A percentile compares a stretch with the other conserved stretches of the same genome.
These are phyloP conservation scores for Artemia sinica DNA, from an alignment of 2,888 invertebrate genomes.

Conservation along the genomic window DNA sequence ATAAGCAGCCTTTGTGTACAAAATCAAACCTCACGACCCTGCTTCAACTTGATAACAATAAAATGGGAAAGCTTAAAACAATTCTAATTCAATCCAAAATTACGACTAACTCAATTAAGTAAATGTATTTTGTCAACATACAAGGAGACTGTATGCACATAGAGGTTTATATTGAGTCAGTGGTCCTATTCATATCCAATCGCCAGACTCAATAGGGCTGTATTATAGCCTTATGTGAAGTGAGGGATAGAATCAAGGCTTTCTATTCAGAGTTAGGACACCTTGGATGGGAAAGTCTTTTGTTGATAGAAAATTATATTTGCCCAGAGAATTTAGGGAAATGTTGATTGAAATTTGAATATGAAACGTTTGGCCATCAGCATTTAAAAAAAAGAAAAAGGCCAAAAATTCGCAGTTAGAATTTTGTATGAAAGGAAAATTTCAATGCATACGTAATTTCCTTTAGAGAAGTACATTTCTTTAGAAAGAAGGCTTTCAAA, in stretches of 20 bases:
- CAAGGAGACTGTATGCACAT: not conserved
- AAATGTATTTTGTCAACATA: constrained; percentile 9
- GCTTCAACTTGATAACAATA: constrained; percentile 1
- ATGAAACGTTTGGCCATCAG: not conserved
- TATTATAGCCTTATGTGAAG: constrained; percentile 13
- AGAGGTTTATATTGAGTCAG: constrained; percentile 10
- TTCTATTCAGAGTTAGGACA: constrained; percentile 11
- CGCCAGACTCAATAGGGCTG: constrained; percentile 1
- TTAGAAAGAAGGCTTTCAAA: no score
- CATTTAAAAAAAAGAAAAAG: not conserved
- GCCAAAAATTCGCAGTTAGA: not conserved
- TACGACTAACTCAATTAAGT: not conserved
- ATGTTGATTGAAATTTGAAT: constrained; percentile 11
- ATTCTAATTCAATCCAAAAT: not conserved
- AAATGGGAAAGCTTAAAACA: constrained; percentile 6
- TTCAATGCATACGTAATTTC: no score
- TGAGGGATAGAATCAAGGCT: not conserved
- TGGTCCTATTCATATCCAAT: constrained; percentile 11
- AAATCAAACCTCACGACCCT: no score
- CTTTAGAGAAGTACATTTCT: no score
- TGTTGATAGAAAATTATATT: constrained; percentile 8
- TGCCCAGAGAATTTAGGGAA: constrained; percentile 13
- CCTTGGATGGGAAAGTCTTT: constrained; percentile 7
- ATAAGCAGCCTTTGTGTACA: no score
- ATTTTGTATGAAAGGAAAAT: no score